Base-by-base conservation (phyloP, 2,797 vertebrate species). In the Astyanax mexicanus region DNA sequence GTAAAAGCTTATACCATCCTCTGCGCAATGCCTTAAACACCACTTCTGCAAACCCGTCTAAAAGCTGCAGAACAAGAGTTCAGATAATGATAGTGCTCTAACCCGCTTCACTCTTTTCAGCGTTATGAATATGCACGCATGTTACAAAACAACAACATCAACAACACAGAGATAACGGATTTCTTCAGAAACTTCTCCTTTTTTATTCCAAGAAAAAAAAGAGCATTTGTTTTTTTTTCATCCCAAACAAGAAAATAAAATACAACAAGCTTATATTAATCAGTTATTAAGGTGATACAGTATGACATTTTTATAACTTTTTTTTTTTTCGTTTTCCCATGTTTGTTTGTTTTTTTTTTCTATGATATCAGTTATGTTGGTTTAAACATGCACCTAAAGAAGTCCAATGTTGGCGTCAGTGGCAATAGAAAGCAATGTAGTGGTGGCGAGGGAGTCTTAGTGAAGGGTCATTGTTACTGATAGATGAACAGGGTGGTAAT, bases 331-430 rank as follows among this genome's bases (percentile, higher is more conserved):
- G 29, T 78, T 89, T 89, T 86, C 78, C 86, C 44, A 55, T 80
- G 83, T 91, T 32, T n/a, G n/a, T n/a, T n/a, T n/a, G n/a, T n/a
- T n/a, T n/a, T 85, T 86, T 92, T 87, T 90, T 90, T 88, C 42
- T 87, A 90, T 91, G 88, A 91, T 89, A 90, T 90, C 87, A 87
- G 89, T 90, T 86, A 83, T 92, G 92, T 90, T 92, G 87, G 85
- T 90, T 92, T 93, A 91, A 90, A 93, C 93, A 94, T 94, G 93
- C 93, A 93, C 89, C 92, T 93, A 94, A 92, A 92, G 92, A 93
- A 93, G 91, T 92, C 90, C 83, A 35, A 92, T 89, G 89, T 90
- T 88, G 89, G 87, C 79, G 85, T 84, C 77, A 81, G 81, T 83
- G 83, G 74, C 77, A 55, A 82, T 81, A 85, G 75, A 86, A 87